Conservation (phyloP, 2,888 invertebrate genomes). For the Rhingia campestris region DNA sequence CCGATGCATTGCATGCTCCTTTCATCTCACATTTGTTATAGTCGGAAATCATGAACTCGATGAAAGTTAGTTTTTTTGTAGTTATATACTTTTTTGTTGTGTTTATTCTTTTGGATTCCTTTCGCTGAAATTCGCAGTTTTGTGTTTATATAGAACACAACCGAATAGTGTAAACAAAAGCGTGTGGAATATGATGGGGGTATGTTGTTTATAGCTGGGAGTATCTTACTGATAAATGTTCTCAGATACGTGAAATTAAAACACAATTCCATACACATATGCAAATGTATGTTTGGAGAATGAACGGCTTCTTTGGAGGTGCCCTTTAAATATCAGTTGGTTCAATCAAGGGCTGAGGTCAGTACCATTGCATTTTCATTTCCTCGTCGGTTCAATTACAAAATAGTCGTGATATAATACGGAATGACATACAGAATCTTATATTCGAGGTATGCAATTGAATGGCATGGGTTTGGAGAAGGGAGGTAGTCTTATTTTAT, state of each 20-base stretch:
- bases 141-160: not conserved
- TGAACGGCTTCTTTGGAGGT: not conserved
- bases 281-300: not conserved
- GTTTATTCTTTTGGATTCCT: conserved; percentile 18
- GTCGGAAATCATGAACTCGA: conserved; percentile 13
- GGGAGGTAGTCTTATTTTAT: too few relatives aligned
- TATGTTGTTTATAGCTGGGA: not conserved
- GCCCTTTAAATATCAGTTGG: too few relatives aligned
- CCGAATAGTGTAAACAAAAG: conserved; percentile 33
- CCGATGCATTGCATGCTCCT: conserved; percentile 27
- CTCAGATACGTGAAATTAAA: too few relatives aligned
- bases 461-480: too few relatives aligned
- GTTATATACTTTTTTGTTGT: too few relatives aligned
- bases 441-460: too few relatives aligned
- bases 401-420: too few relatives aligned
- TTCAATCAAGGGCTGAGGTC: too few relatives aligned
- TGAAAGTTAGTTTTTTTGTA: conserved; percentile 22
- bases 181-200: not conserved
- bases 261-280: not conserved
- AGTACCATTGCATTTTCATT: too few relatives aligned
- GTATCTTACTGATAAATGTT: too few relatives aligned
- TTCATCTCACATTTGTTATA: conserved; percentile 13
- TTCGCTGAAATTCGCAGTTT: conserved; percentile 25
- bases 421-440: too few relatives aligned
- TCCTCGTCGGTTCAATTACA: too few relatives aligned